Conservation (phyloP, 2,888 invertebrate species). For the Abscondita cerata region DNA sequence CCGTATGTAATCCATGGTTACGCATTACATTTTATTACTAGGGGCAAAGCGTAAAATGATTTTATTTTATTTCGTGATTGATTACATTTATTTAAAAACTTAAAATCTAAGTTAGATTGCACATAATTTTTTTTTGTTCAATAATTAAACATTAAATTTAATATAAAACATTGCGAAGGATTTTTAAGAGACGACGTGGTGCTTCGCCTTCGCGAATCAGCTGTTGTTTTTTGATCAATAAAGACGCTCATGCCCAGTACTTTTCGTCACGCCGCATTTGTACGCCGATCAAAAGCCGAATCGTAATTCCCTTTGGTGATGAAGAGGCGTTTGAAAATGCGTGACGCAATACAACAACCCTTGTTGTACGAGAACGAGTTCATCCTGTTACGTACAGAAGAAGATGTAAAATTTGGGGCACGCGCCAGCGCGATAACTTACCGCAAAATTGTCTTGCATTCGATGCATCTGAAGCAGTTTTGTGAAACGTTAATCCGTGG, state of each 20-base stretch:
- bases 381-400: constrained; percentile 69
- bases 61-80: too few relatives aligned
- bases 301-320: constrained; percentile 76
- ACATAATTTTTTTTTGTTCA: too few relatives aligned
- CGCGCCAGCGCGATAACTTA: constrained; percentile 55
- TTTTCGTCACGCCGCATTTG: constrained; percentile 47
- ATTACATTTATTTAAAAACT: too few relatives aligned
- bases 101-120: too few relatives aligned
- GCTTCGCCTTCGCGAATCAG: constrained; percentile 38
- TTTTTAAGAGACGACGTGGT: too few relatives aligned
- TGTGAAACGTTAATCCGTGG: constrained; percentile 75
- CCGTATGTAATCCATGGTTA: too few relatives aligned
- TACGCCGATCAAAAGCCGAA: constrained; percentile 71
- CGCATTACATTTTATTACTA: too few relatives aligned
- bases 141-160: too few relatives aligned
- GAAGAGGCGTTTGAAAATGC: constrained; percentile 78
- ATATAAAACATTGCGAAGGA: too few relatives aligned
- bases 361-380: constrained; percentile 77
- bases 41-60: too few relatives aligned
- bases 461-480: constrained; percentile 78
- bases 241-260: constrained; percentile 37
- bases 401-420: too few relatives aligned
- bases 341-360: constrained; percentile 75
- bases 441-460: constrained; percentile 76
- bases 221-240: constrained; percentile 45